Base-by-base conservation (phyloP, 2,113 vertebrate genomes). In the Bubo scandiacus region DNA sequence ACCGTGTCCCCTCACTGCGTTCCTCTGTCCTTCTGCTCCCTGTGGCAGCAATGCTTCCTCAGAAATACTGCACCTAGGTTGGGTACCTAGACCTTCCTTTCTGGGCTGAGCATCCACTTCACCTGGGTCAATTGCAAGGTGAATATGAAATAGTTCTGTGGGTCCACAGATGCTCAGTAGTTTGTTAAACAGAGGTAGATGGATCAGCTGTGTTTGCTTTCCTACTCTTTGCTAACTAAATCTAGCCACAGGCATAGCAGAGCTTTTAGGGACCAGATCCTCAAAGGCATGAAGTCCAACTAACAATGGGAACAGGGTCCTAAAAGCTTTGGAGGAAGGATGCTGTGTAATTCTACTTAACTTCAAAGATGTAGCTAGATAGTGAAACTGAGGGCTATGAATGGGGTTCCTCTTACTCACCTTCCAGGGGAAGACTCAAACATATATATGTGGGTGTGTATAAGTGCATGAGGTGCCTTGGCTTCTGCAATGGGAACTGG, bases 1-100 rank as follows among this genome's bases (percentile, higher is more conserved):
- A 34, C 62, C 43, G 5, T 5, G 2, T 54, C 40, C 18, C 72
- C 71, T 71, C 11, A 23, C 16, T 54, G 38, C 0, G 0, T 61
- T 42, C 26, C 21, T 79, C 29, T 80, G 67, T 42, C 13, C 32
- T 19, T 90, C 63, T 84, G 27, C 30, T 67, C 63, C 26, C 38
- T 23, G n/a, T 7, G 2, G 32, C 51, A 85, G 55, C 34, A 18
- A 40, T 29, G 29, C 36, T 66, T 58, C 61, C 68, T 62, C 36
- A 71, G 57, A 88, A 85, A 62, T 19, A 21, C n/a, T 36, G 38
- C 59, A 25, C 14, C 20, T 29, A 9, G 29, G 12, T 23, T 79
- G 66, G n/a, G 14, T 30, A 30, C 3, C 22, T 77, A 58, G 75
- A 42, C 14, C 38, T 90, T 73, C 36, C 27, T 40, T 70, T 61